Base-by-base conservation (phyloP, 2,797 vertebrate species). In the Dromococcyx pavoninus region DNA sequence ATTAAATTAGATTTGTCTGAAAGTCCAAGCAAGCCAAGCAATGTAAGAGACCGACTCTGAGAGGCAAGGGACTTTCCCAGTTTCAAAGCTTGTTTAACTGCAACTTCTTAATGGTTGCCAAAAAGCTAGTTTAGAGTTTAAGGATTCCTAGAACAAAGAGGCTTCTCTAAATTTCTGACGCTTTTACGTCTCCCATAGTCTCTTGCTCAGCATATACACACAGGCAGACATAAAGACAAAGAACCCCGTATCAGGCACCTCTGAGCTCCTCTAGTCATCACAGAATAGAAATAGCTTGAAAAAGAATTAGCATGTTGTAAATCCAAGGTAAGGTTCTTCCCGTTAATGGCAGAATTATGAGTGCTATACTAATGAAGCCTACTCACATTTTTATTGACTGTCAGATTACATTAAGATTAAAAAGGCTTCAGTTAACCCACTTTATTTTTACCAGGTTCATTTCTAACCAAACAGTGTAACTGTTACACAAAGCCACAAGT, bases 321-420 rank as follows among this genome's bases (percentile, higher is more conserved):
- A 94, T 70, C 46, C 62, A 88, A 93, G 76, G 71, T 41, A 86
- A 81, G 23, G 88, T 94, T 88, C 66, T 75, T 91, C 82, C 73
- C 73, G 46, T 56, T 86, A 94, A 72, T 72, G 79, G 83, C 73
- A 93, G 70, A 94, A 93, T 91, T 95, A 91, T 88, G 84, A 94
- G 65, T 67, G 50, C 30, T 72, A 32, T 57, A 41, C 18, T 77
- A 83, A 88, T 89, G 80, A 85, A 48, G n/a, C 58, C 88, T 78
- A 53, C 72, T 86, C 60, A 25, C 18, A 70, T 78, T 91, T 95
- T 93, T 88, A 94, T 41, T 88, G 54, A 51, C 65, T 94, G 62
- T 81, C 93, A 81, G 54, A 92, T 72, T 74, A 88, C 32, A 83
- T 89, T 88, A 87, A 89, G 79, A 88, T 85, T 88, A 48, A 77